Evolutionary conservation across 2,797 vertebrate species (phyloP).

Genomic region (Florisuga fusca): DNA sequence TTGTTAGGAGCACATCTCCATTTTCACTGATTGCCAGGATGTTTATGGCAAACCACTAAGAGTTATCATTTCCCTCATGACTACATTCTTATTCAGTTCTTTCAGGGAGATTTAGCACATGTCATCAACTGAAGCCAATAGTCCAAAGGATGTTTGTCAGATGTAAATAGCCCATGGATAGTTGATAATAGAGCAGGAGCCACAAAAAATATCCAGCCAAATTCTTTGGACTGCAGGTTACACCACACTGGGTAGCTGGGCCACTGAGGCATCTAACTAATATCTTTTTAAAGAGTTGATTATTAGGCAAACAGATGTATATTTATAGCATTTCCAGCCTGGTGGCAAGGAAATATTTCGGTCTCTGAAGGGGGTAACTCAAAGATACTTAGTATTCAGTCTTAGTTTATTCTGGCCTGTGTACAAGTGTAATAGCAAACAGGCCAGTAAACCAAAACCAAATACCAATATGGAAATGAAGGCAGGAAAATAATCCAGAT

Average conservation of each 20-base stretch:
- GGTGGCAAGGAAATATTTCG: background rate
- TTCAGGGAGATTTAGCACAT: constrained; percentile 32
- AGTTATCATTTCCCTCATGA: background rate
- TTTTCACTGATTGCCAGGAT: background rate
- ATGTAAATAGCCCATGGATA: constrained; percentile 30
- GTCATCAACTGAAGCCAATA: background rate
- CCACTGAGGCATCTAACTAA: background rate
- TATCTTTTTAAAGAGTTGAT: constrained; percentile 17
- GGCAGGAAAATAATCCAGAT: background rate
- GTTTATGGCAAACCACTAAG: background rate
- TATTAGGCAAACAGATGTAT: background rate
- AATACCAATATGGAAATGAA: background rate
- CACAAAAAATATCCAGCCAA: constrained; percentile 32
- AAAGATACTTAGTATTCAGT: background rate
- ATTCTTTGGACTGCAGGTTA: background rate
- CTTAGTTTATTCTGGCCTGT: background rate
- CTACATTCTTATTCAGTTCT: background rate
- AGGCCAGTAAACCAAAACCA: background rate
- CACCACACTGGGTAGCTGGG: background rate
- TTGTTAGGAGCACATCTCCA: background rate
- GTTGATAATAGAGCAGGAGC: background rate
- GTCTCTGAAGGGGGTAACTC: background rate
- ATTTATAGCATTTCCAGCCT: background rate
- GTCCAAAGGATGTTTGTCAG: constrained; percentile 13
- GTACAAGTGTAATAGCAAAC: background rate